phyloP scores from a whole-genome alignment of 2,797 vertebrate species.

The Cossypha heuglini region DNA sequence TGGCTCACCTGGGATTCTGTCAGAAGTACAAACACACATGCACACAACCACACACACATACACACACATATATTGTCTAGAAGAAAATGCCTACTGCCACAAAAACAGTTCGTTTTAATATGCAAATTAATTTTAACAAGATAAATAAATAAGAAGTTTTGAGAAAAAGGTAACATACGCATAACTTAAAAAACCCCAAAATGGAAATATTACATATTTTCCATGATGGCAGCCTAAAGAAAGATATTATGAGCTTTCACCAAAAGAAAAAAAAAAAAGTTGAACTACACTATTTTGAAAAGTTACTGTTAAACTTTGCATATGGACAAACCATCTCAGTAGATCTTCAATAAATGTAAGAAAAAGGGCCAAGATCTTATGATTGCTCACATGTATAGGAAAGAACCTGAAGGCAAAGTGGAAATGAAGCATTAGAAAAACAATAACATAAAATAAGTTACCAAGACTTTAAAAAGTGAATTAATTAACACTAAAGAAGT shows the following conservation, averaged over 20 bases:
- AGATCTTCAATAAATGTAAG: background rate
- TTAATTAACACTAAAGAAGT: background rate
- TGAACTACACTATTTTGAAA: background rate
- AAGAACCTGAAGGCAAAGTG: background rate
- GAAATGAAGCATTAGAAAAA: background rate
- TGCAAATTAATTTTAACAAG: background rate
- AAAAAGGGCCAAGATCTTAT: background rate
- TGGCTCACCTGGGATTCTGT: background rate
- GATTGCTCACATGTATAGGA: background rate
- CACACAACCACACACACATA: background rate
- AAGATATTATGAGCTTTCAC: background rate
- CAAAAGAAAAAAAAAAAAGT: background rate
- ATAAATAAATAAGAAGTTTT: background rate
- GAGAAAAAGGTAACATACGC: background rate
- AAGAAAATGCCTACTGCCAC: background rate
- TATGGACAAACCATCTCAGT: background rate
- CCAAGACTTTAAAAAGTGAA: background rate
- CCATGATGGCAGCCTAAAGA: background rate
- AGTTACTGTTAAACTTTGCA: background rate
- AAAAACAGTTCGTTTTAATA: background rate
- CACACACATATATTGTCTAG: background rate
- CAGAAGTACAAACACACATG: background rate
- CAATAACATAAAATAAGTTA: background rate
- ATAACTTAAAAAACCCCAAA: background rate
- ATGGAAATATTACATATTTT: background rate